These are phyloP conservation scores for Chaetura pelagica DNA, from an alignment of 2,113 vertebrate genomes.

Conservation along the genomic window DNA sequence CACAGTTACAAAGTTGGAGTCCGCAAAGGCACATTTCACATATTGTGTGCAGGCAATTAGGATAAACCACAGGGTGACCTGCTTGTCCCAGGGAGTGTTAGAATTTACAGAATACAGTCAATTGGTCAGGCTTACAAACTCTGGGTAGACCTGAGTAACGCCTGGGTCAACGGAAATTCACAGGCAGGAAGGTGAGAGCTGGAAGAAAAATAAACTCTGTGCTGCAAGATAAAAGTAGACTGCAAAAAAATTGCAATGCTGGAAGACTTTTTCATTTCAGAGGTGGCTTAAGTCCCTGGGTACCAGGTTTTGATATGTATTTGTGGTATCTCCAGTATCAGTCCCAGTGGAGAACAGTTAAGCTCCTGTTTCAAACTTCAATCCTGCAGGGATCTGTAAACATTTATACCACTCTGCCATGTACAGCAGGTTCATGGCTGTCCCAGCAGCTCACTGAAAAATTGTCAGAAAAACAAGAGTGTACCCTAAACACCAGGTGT, in stretches of 20 bases:
- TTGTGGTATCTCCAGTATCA: background rate
- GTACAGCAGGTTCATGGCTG: background rate
- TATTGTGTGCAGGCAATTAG: background rate
- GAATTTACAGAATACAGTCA: background rate
- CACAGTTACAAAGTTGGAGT: background rate
- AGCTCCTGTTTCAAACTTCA: conserved; percentile 22
- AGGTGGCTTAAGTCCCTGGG: background rate
- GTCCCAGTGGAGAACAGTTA: background rate
- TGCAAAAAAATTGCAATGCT: background rate
- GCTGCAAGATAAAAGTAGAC: background rate
- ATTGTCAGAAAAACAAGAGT: background rate
- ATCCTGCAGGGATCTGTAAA: background rate
- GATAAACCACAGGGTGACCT: background rate
- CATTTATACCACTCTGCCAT: background rate
- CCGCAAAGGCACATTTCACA: background rate
- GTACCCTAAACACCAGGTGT: background rate
- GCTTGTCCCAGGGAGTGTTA: background rate
- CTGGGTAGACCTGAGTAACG: background rate
- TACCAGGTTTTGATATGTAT: background rate
- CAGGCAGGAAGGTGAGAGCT: conserved; percentile 26
- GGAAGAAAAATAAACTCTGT: background rate
- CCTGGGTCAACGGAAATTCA: background rate
- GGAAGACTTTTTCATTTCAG: background rate
- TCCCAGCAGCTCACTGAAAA: background rate
- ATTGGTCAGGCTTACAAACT: background rate